A percentile compares a stretch with the other conserved stretches of the same genome.
These are phyloP conservation scores for Ips typographus DNA, from an alignment of 1,140 invertebrate species.

Conservation along the genomic window DNA sequence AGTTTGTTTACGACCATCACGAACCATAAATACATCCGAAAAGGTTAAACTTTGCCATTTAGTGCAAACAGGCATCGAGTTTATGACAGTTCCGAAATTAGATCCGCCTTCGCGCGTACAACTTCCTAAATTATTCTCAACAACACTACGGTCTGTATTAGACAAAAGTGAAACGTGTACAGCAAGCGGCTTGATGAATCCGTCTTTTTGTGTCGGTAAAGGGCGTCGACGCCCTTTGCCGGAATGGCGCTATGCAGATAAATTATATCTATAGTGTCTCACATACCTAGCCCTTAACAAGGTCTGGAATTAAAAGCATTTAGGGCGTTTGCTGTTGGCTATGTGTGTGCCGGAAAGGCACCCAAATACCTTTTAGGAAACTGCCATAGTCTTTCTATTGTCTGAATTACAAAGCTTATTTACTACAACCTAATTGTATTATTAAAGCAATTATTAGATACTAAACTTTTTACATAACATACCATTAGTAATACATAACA, in stretches of 20 bases:
- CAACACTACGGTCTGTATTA: conserved; percentile 8
- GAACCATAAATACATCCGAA: neutral
- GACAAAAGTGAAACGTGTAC: conserved; percentile 21
- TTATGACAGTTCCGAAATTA: conserved; percentile 31
- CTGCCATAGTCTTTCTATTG: no score
- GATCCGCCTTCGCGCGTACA: conserved; percentile 22
- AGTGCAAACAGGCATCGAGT: conserved; percentile 19
- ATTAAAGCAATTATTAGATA: no score
- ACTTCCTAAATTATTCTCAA: conserved; percentile 27
- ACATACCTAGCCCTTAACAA: neutral
- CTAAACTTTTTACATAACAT: no score
- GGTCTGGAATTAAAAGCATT: conserved; percentile 10
- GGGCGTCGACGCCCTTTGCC: neutral
- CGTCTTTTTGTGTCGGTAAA: conserved; percentile 8
- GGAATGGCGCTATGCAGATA: neutral
- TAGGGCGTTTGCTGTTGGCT: neutral
- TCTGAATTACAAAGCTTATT: no score
- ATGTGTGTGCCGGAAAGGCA: no score
- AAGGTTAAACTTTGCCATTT: conserved; percentile 30
- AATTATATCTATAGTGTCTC: conserved; percentile 4
- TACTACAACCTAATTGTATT: no score
- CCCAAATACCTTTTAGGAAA: no score
- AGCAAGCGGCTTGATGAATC: conserved; percentile 17
- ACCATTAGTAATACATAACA: no score
- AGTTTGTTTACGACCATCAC: no score